Evolutionary conservation across 92 coral and sea anemone genomes (phyloP).

Genomic region (Zoanthus sociatus): DNA sequence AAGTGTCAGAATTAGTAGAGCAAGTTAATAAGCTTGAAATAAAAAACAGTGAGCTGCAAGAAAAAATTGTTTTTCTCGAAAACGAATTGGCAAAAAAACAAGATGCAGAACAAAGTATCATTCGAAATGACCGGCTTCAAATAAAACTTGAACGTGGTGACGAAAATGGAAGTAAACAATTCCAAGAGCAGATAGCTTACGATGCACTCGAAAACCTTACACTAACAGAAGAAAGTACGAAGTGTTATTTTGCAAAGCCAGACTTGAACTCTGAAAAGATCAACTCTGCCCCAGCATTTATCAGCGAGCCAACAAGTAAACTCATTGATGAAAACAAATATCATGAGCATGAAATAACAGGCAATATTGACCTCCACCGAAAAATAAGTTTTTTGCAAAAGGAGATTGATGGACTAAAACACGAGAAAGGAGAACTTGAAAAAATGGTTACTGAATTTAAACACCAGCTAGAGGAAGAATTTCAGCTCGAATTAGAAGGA

Average conservation of each 20-base stretch:
- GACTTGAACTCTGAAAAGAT: slow-evolving; percentile 64
- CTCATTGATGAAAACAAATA: slow-evolving; percentile 49
- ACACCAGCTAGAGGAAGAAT: slow-evolving; percentile 53
- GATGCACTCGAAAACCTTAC: slow-evolving; percentile 21
- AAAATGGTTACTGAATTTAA: slow-evolving; percentile 48
- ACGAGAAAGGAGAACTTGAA: slow-evolving; percentile 65
- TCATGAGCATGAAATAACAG: slow-evolving; percentile 55
- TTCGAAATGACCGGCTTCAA: slow-evolving; percentile 63
- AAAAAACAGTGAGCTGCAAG: slow-evolving; percentile 63
- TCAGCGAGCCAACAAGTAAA: slow-evolving; percentile 51
- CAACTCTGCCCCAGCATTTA: slow-evolving; percentile 39
- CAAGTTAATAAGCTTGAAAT: slow-evolving; percentile 51
- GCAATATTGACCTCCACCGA: slow-evolving; percentile 50
- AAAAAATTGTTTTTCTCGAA: slow-evolving; percentile 73
- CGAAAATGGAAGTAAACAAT: slow-evolving; percentile 52
- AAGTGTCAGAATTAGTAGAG: neutral
- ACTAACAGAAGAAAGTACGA: slow-evolving; percentile 28
- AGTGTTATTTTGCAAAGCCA: slow-evolving; percentile 46
- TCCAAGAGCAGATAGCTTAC: slow-evolving; percentile 57
- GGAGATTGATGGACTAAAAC: slow-evolving; percentile 51
- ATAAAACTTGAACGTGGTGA: slow-evolving; percentile 69
- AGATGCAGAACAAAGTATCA: slow-evolving; percentile 69
- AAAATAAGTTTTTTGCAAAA: slow-evolving; percentile 39
- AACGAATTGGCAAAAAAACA: slow-evolving; percentile 67
- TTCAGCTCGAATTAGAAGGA: slow-evolving; percentile 45